Base-by-base conservation (phyloP, 1,140 invertebrate genomes). In the Atta colombica region DNA sequence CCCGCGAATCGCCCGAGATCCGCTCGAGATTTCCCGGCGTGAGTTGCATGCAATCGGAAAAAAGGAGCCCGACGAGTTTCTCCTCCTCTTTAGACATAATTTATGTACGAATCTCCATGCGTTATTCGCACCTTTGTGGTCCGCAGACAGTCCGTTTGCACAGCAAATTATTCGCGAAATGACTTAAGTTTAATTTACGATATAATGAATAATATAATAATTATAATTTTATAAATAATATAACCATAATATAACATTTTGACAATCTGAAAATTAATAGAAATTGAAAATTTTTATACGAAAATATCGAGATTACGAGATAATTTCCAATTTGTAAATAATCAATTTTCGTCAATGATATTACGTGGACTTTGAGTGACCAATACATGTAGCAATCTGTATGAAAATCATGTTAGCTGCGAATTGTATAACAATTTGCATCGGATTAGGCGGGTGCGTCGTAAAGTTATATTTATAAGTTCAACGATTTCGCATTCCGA, bases 21-120 rank as follows among this genome's bases (percentile, higher is more conserved):
- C 80, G 80, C 16, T 61, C 53, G 18, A 84, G 69, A 84, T 84
- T 75, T 61, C 7, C 55, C 55, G 55, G 25, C 28, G 55, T 51
- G 55, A 75, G 69, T 74, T 45, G 55, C 78, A 66, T 58, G 51
- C 65, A 60, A 84, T 74, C 14, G 80, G 18, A 82, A 82, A 75
- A 75, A 61, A 61, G n/a, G 12, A 49, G 31, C 8, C 25, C 18
- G 80, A 72, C 53, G 66, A 14, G 18, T n/a, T 6, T 6, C 31
- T 60, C 25, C 68, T 6, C 25, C 8, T 60, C 39, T 45, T 2
- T 45, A 39, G 45, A 35, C 14, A 51, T 82, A 74, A 82, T 82
- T 82, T 82, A 82, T 74, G 68, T 60, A 60, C 45, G 55, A 55
- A 35, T 12, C 21, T 82, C 39, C 51, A 49, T 35, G 49, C 18